Percentiles rank a stretch among this genome's conserved stretches.
Evolutionary conservation across 2,113 vertebrate species (phyloP).

Genomic region (Erpornis zantholeuca): DNA sequence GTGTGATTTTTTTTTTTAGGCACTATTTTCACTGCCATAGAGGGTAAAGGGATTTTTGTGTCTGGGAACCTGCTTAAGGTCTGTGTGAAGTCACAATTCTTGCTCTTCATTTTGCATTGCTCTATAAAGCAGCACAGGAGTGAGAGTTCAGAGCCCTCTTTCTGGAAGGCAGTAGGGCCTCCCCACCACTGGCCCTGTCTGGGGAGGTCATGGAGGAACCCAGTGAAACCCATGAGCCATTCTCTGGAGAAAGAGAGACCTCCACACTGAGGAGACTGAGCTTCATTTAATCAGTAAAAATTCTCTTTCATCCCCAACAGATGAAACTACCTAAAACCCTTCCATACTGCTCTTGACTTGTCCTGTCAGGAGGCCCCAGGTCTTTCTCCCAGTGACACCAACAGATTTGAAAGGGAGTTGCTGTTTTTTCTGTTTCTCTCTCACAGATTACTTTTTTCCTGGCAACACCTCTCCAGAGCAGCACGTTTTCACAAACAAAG

Average conservation of each 20-base stretch:
- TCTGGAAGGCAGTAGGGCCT: not conserved
- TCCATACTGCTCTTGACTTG: not conserved
- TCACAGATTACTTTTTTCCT: not conserved
- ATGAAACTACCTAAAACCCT: not conserved
- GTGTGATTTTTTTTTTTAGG: not conserved
- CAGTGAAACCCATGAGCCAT: not conserved
- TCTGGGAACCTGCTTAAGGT: not conserved
- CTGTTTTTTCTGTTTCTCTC: not conserved
- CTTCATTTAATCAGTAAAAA: not conserved
- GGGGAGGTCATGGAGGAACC: not conserved
- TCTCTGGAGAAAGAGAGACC: not conserved
- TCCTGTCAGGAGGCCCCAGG: not conserved
- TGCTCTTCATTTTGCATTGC: not conserved
- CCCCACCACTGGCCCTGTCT: not conserved
- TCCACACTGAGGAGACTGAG: not conserved
- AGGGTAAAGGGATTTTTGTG: not conserved
- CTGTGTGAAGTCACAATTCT: not conserved
- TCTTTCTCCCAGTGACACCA: not conserved
- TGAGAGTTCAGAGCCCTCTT: not conserved
- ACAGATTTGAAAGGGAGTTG: not conserved
- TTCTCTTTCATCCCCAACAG: not conserved
- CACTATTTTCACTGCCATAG: not conserved
- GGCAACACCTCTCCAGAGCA: not conserved
- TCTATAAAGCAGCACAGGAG: not conserved
- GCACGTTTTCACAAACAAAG: constrained; percentile 30